Evolutionary conservation across 2,888 invertebrate species (phyloP).

Genomic region (Cyclophora punctaria): DNA sequence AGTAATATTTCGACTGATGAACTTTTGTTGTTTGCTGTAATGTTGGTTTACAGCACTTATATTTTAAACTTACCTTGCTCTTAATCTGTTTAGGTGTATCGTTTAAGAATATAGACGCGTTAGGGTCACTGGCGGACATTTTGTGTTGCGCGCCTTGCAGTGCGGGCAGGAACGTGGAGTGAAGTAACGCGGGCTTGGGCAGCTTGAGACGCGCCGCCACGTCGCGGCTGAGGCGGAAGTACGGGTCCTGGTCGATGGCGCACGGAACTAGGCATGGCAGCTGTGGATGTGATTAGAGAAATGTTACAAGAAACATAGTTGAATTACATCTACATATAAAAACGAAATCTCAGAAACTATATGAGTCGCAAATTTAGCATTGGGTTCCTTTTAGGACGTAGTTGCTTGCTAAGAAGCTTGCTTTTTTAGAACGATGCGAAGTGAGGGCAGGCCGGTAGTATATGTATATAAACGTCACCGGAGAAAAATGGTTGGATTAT

Average conservation of each 20-base stretch:
- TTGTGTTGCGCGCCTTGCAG: constrained; percentile 97
- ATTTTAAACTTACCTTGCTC: constrained; percentile 89
- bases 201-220: constrained; percentile 94
- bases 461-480: too few relatives aligned
- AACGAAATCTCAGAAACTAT: too few relatives aligned
- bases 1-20: too few relatives aligned
- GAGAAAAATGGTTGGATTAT: too few relatives aligned
- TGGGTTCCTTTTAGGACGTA: too few relatives aligned
- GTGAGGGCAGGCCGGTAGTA: too few relatives aligned
- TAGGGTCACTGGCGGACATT: constrained; percentile 97
- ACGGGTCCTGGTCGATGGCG: constrained; percentile 99
- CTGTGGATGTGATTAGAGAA: constrained; percentile 23
- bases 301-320: background rate
- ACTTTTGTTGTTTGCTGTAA: too few relatives aligned
- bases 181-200: constrained; percentile 90
- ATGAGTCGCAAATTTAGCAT: too few relatives aligned
- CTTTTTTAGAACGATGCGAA: background rate
- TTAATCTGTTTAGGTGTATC: constrained; percentile 97
- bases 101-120: constrained; percentile 95
- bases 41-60: too few relatives aligned
- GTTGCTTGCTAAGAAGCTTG: too few relatives aligned
- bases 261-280: constrained; percentile 88
- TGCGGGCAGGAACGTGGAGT: constrained; percentile 93
- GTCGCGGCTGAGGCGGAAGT: constrained; percentile 98
- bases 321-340: background rate